Conservation (phyloP, 2,888 invertebrate species). For the Standfussiana lucernea region DNA sequence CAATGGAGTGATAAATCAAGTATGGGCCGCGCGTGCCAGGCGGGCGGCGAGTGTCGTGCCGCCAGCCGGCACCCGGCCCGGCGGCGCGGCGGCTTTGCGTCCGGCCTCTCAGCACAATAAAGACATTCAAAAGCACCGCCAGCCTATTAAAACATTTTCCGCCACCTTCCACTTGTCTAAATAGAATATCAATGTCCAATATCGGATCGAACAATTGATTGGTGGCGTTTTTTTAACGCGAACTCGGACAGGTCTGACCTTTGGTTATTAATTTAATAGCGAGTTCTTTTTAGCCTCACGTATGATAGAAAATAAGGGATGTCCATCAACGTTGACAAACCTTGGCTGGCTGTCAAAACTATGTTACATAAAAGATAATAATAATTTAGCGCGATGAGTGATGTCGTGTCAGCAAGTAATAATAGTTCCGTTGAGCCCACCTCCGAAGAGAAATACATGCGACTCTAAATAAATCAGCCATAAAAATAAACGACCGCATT, state of each 20-base stretch:
- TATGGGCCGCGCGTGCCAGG: conserved; percentile 88
- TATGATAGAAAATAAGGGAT: conserved; percentile 60
- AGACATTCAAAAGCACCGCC: conserved; percentile 84
- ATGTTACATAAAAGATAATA: conserved; percentile 84
- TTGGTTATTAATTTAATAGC: conserved; percentile 19
- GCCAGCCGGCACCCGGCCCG: conserved; percentile 68
- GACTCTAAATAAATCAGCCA: conserved; percentile 86
- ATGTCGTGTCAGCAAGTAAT: conserved; percentile 88
- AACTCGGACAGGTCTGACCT: background rate
- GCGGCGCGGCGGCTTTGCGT: conserved; percentile 73
- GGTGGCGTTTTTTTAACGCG: background rate
- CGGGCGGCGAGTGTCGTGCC: conserved; percentile 65
- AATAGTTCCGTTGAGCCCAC: conserved; percentile 85
- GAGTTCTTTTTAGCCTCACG: conserved; percentile 16
- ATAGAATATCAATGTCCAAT: conserved; percentile 37
- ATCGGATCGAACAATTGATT: background rate
- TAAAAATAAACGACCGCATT: conserved; percentile 90
- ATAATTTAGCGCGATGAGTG: conserved; percentile 87
- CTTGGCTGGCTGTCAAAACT: conserved; percentile 84
- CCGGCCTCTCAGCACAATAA: conserved; percentile 77
- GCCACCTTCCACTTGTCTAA: conserved; percentile 52
- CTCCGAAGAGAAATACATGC: conserved; percentile 83
- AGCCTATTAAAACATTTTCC: conserved; percentile 64
- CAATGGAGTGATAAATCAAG: conserved; percentile 91
- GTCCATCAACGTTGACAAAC: conserved; percentile 73